Base-by-base conservation (phyloP, 2,888 invertebrate genomes). In the Craniophora ligustri region DNA sequence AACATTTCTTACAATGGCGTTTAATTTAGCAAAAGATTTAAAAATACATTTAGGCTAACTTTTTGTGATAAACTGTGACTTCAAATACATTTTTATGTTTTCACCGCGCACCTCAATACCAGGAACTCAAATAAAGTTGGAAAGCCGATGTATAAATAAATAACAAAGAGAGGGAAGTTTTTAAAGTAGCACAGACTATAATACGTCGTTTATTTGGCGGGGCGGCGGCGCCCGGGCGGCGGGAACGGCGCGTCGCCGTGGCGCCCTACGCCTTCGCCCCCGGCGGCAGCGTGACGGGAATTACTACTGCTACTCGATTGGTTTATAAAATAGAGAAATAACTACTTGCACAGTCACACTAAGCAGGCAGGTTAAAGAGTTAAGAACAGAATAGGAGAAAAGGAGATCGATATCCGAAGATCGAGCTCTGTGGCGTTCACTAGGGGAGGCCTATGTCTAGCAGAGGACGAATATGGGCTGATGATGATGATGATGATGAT, bases 201-300 rank as follows among this genome's bases (percentile, higher is more conserved):
- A n/a, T 48, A 26, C 45, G 51, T 67, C 53, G 72, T 72, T 67
- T 74, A 67, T 72, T 70, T 74, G 72, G 56, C 57, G 72, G 60
- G 66, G 58, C 66, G 67, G 66, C 67, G 67, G 70, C 67, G 69
- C 72, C 73, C 57, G 44, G 72, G 60, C 80, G 81, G 69, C 78
- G 79, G 74, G 63, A 62, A 45, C 76, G 88, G 56, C 86, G 87
- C 87, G 88, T 55, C 88, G 84, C 70, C 78, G 72, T 80, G 88
- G 69, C 75, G 75, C 72, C 75, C 66, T 35, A 79, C 87, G 86
- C 85, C 86, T 75, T 63, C 64, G 82, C 81, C 83, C 82, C 62
- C 32, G 53, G 30, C 67, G 73, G 59, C 32, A 50, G 30, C 67
- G 73, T 59, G 60, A 74, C 73, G 70, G 56, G 53, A 49, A 34